phyloP scores from a whole-genome alignment of 1,140 invertebrate genomes.

The Hypsibius dujardini region DNA sequence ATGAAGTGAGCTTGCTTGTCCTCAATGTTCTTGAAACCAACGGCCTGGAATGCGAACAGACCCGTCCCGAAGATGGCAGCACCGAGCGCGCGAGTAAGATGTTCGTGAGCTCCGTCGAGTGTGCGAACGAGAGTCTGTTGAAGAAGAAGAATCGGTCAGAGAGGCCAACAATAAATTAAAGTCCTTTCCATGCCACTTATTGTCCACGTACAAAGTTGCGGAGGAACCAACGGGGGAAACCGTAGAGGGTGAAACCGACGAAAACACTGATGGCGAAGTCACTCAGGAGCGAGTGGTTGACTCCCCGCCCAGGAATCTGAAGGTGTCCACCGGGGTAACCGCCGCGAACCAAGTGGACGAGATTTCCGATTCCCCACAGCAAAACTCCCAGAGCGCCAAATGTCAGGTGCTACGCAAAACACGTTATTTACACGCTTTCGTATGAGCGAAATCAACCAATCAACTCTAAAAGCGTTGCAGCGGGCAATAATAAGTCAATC shows the following conservation, averaged over 20 bases:
- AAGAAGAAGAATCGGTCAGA: background rate
- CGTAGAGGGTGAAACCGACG: constrained; percentile 13
- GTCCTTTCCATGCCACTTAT: background rate
- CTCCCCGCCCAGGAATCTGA: background rate
- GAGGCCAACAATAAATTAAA: background rate
- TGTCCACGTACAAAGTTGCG: constrained; percentile 11
- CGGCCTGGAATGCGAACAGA: background rate
- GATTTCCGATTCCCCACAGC: background rate
- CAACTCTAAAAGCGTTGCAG: no score
- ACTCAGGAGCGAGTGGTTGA: background rate
- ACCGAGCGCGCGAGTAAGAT: constrained; percentile 12
- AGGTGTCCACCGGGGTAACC: constrained; percentile 16
- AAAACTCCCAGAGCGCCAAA: background rate
- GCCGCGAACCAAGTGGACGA: background rate
- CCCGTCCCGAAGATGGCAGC: background rate
- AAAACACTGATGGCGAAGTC: background rate
- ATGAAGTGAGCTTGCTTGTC: constrained; percentile 17
- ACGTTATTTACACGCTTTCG: no score
- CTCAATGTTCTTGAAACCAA: background rate
- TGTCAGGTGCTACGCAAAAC: background rate
- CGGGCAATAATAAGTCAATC: no score
- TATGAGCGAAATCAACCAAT: no score
- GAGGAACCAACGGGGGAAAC: constrained; percentile 11
- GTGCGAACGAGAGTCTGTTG: constrained; percentile 9
- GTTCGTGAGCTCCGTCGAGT: constrained; percentile 7